Conservation (phyloP, 2,888 invertebrate species). For the Margaritifera margaritifera region DNA sequence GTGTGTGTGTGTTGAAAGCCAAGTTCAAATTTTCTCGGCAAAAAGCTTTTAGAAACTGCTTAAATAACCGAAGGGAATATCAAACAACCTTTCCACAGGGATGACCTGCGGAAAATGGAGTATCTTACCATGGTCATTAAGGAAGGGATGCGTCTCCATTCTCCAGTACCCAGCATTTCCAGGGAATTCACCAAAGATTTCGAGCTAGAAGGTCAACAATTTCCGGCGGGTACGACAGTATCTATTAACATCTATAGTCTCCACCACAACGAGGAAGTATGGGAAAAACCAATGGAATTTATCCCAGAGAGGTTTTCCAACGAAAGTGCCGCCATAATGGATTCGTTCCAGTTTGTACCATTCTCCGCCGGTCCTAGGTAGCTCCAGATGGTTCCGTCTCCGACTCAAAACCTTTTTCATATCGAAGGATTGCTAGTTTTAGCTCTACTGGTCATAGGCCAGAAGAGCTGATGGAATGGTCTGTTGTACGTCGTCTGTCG, state of each 20-base stretch:
- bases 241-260: slow-evolving; percentile 44
- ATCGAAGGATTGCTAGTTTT: too few relatives aligned
- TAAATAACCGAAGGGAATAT: neutral
- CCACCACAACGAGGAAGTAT: slow-evolving; percentile 55
- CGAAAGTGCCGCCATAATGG: slow-evolving; percentile 39
- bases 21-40: neutral
- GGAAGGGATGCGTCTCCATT: slow-evolving; percentile 60
- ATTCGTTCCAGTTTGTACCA: slow-evolving; percentile 47
- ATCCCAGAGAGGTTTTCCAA: slow-evolving; percentile 48
- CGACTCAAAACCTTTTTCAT: too few relatives aligned
- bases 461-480: too few relatives aligned
- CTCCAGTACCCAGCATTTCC: slow-evolving; percentile 57
- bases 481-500: too few relatives aligned
- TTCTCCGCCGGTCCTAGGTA: slow-evolving; percentile 61
- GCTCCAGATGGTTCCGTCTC: too few relatives aligned
- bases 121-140: slow-evolving; percentile 62
- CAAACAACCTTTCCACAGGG: slow-evolving; percentile 36
- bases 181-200: slow-evolving; percentile 50
- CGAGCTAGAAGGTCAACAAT: slow-evolving; percentile 47
- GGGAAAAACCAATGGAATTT: slow-evolving; percentile 39
- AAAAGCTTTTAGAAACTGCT: neutral
- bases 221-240: slow-evolving; percentile 42
- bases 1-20: neutral
- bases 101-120: slow-evolving; percentile 50
- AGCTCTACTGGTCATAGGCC: too few relatives aligned